Evolutionary conservation across 2,797 vertebrate genomes (phyloP).

Genomic region (Gymnoscopelus microlampas): DNA sequence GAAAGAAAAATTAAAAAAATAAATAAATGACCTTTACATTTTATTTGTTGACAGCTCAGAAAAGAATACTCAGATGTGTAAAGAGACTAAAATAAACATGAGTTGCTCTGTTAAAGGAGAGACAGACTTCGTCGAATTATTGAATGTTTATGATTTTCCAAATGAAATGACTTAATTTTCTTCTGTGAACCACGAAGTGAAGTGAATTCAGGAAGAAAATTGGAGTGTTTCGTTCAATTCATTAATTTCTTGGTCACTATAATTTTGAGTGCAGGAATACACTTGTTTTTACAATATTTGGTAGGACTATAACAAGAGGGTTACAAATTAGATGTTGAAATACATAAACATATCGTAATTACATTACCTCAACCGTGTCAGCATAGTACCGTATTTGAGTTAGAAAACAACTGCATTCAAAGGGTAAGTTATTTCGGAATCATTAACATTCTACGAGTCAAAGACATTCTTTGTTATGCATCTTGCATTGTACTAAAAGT

Average conservation of each 20-base stretch:
- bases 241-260: not conserved
- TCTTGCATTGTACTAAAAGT: not conserved
- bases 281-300: not conserved
- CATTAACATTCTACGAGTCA: constrained; percentile 3
- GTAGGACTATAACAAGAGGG: constrained; percentile 5
- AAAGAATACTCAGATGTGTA: too few relatives aligned
- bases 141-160: not conserved
- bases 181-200: not conserved
- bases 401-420: constrained; percentile 13
- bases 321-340: constrained; percentile 9
- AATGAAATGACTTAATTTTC: not conserved
- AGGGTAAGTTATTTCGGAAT: constrained; percentile 10
- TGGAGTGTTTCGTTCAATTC: not conserved
- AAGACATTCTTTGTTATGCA: constrained; percentile 14
- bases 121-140: not conserved
- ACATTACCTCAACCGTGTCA: constrained; percentile 3
- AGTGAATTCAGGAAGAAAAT: not conserved
- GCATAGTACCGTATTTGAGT: not conserved
- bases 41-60: too few relatives aligned
- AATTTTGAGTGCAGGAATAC: not conserved
- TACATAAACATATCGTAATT: constrained; percentile 10
- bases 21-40: constrained; percentile 9
- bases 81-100: not conserved
- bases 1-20: constrained; percentile 44
- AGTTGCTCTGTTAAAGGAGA: constrained; percentile 15